A percentile compares a stretch with the other conserved stretches of the same genome.
These are phyloP conservation scores for Mythimna ferrago DNA, from an alignment of 2,888 invertebrate genomes.

Conservation along the genomic window DNA sequence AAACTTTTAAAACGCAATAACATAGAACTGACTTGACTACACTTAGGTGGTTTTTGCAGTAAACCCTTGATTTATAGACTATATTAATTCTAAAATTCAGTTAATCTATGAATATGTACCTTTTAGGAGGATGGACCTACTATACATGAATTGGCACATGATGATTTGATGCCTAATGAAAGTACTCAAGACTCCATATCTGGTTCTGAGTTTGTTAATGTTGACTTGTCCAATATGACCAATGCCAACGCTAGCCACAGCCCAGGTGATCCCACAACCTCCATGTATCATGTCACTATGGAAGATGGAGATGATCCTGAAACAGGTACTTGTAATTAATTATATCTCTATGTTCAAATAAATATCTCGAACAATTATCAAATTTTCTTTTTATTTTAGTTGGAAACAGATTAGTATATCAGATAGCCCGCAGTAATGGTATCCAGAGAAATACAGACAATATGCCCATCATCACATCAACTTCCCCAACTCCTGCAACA, in stretches of 20 bases:
- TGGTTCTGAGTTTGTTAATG: constrained; percentile 75
- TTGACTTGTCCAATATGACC: constrained; percentile 69
- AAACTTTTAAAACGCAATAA: no score
- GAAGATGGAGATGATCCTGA: constrained; percentile 86
- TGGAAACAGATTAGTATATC: constrained; percentile 73
- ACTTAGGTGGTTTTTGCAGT: no score
- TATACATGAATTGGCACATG: constrained; percentile 88
- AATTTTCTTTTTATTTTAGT: constrained; percentile 65
- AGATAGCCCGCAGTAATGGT: constrained; percentile 67
- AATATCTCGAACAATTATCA: not conserved
- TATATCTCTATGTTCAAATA: not conserved
- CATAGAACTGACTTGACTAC: no score
- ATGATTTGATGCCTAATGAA: constrained; percentile 82
- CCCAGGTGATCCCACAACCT: constrained; percentile 70
- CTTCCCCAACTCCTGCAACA: constrained; percentile 70
- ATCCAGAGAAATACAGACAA: constrained; percentile 67
- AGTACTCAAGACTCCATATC: constrained; percentile 78
- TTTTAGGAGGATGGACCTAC: constrained; percentile 88
- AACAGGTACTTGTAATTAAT: constrained; percentile 70
- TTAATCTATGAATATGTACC: constrained; percentile 6
- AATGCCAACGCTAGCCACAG: constrained; percentile 62
- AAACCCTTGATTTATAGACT: no score
- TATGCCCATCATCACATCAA: constrained; percentile 74
- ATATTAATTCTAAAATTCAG: not conserved
- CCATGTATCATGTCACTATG: constrained; percentile 85